These are phyloP conservation scores for Pygoscelis adeliae DNA, from an alignment of 2,113 vertebrate species.

Conservation along the genomic window DNA sequence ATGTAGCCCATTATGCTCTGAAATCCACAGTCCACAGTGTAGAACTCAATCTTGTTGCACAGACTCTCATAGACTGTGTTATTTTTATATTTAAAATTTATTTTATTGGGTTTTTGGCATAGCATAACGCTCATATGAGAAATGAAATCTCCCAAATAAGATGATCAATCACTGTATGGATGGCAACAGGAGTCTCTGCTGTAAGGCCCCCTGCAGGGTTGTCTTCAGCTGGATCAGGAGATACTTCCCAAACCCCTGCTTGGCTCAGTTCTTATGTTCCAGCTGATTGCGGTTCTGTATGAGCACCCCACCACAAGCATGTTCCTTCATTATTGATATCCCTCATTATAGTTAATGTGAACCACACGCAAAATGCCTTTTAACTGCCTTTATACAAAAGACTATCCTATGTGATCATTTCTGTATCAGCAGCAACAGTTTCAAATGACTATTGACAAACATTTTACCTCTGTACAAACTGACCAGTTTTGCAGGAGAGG, in stretches of 20 bases:
- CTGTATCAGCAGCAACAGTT: neutral
- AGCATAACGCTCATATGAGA: neutral
- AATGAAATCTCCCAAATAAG: neutral
- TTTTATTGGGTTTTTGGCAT: neutral
- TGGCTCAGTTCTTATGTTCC: neutral
- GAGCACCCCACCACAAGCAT: neutral
- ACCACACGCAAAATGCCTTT: neutral
- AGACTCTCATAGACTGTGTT: neutral
- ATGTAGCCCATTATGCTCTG: neutral
- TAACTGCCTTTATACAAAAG: neutral
- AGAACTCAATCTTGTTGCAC: neutral
- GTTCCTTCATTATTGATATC: neutral
- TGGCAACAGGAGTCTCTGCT: neutral
- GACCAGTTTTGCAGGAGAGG: neutral
- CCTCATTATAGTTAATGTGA: neutral
- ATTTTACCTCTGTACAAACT: neutral
- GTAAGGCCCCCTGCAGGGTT: neutral
- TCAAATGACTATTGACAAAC: neutral
- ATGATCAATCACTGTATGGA: neutral
- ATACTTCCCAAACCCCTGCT: neutral
- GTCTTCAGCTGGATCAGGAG: neutral
- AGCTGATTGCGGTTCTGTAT: neutral
- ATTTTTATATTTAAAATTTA: neutral
- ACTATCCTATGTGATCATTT: neutral
- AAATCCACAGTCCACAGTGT: neutral